Base-by-base conservation (phyloP, 2,888 invertebrate species). In the Rhaphigaster nebulosa region DNA sequence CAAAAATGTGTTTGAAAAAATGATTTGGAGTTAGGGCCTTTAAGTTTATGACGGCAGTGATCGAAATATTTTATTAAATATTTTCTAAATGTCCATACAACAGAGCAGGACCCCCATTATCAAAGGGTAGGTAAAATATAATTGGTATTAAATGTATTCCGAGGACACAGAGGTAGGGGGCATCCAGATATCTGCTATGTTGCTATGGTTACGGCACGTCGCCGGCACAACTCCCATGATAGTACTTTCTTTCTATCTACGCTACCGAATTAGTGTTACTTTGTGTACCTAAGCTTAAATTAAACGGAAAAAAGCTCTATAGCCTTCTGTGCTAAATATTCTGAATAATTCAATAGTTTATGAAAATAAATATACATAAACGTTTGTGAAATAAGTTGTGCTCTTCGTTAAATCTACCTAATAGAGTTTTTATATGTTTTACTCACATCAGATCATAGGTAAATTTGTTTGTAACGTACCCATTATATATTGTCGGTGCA, bases 171-270 rank as follows among this genome's bases (percentile, higher is more conserved):
- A 20, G 20, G 38, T 18, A 38, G 23, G 29, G n/a, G 70, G 20
- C 6, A 38, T 5, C 34, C 29, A 65, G 70, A 76, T 38, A 76
- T 38, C 70, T 23, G 38, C 20, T 38, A 38, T 76, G 70, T 76
- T 76, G 38, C 70, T 38, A 76, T 76, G 70, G 70, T 76, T 76
- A 20, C 70, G 38, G 70, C 70, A 76, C 70, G 70, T 76, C 38
- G 12, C 70, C 18, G 10, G 70, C 34, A 76, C 70, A 76, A 76
- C 38, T 76, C 70, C 38, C 70, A 3, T 12, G 34, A 8, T 23
- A 34, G 6, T 76, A 76, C 70, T 76, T 76, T 38, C 38, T 76
- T 76, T 76, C 70, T 76, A 76, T 76, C 38, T 29, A 20, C 70
- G 5, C 38, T 38, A 38, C 34, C 38, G 38, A 76, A 76, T 76